A percentile compares a stretch with the other conserved stretches of the same genome.
Evolutionary conservation across 2,113 vertebrate species (phyloP).

Genomic region (Chaetodon auriga): DNA sequence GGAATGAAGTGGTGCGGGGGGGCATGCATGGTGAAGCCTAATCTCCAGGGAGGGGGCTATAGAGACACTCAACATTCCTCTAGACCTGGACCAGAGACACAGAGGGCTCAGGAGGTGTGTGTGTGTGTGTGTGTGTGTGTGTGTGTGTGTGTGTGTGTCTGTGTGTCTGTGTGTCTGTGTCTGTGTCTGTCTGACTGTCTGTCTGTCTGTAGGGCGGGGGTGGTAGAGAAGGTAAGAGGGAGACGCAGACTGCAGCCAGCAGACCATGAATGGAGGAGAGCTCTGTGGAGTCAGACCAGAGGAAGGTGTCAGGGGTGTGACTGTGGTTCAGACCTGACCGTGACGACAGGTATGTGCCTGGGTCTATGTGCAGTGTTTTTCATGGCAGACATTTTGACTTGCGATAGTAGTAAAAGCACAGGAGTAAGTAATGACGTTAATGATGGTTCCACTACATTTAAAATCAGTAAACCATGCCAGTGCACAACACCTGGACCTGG

Average conservation of each 20-base stretch:
- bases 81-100: constrained; percentile 58
- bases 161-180: constrained; percentile 8
- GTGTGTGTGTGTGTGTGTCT: constrained; percentile 14
- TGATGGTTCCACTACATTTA: constrained; percentile 25
- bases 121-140: background rate
- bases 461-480: background rate
- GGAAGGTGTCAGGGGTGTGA: background rate
- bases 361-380: too few species aligned
- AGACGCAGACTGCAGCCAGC: constrained; percentile 21
- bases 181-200: too few species aligned
- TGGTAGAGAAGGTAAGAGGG: constrained; percentile 16
- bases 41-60: constrained; percentile 72
- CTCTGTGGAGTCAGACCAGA: constrained; percentile 13
- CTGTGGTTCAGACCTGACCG: constrained; percentile 7
- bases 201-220: constrained; percentile 1
- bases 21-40: constrained; percentile 60
- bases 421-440: background rate
- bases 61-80: constrained; percentile 82
- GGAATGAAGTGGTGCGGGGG: constrained; percentile 69
- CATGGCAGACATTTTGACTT: constrained; percentile 2
- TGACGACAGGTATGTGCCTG: background rate
- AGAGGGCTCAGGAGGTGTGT: constrained; percentile 33
- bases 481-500: background rate
- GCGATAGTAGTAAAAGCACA: background rate
- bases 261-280: constrained; percentile 14